Evolutionary conservation across 2,797 vertebrate genomes (phyloP), one percentile per base, ranked within the genome.

Genomic region (Varecia variegata): DNA sequence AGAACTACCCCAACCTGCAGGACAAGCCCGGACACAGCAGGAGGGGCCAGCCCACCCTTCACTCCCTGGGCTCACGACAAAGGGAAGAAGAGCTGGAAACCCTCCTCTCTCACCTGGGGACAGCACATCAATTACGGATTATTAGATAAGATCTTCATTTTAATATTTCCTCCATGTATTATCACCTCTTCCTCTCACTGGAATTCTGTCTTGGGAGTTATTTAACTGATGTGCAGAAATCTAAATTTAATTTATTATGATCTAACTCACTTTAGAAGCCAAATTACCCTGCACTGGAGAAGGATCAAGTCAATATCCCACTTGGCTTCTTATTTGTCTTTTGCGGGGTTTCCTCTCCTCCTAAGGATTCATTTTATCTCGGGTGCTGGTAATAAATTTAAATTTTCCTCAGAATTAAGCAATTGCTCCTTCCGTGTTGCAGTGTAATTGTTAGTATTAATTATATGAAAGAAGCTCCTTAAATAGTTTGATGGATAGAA

Each of bases 201-300:
- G 95, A 98, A 98, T 98, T 98, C 97, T 98, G 97, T 98, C 98
- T 97, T 97, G 98, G 98, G 98, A 98, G 98, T 98, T 99, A 98
- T 98, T 98, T 98, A 98, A 98, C 98, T 97, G 98, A 98, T 98
- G 98, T 98, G 98, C 97, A 98, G 98, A 98, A 98, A 98, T 98
- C 98, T 98, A 98, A 98, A 98, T 98, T 98, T 98, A 98, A 99
- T 99, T 98, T 98, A 98, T 98, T 98, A 98, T 97, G 97, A 98
- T 98, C 98, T 98, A 98, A 98, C 98, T 98, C 98, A 98, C 97
- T 98, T 98, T 98, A 98, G 98, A 97, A 98, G 97, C 98, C 98
- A 98, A 98, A 99, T 99, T 98, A 98, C 97, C 97, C 97, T 97
- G 97, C 97, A 98, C 98, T 98, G 97, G 97, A 98, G 98, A 99